Percentiles rank a stretch among this genome's conserved stretches.
Evolutionary conservation across 2,888 invertebrate genomes (phyloP).

Genomic region (Dynastes hyllus): DNA sequence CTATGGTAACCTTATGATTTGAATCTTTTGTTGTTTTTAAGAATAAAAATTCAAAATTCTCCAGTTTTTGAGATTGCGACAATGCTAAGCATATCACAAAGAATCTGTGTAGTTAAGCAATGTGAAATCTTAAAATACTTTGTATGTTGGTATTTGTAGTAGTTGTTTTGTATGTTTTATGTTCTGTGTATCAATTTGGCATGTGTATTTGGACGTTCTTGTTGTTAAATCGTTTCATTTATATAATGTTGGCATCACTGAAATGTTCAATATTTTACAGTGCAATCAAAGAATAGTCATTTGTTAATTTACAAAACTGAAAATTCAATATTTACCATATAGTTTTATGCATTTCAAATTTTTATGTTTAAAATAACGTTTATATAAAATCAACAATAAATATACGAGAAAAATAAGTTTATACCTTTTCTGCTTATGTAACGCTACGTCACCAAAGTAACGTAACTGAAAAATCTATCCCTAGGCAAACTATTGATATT

Average conservation of each 20-base stretch:
- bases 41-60: slow-evolving; percentile 42
- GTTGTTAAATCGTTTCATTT: slow-evolving; percentile 39
- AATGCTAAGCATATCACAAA: slow-evolving; percentile 5
- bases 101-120: slow-evolving; percentile 4
- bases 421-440: no score
- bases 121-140: slow-evolving; percentile 36
- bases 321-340: no score
- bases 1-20: slow-evolving; percentile 67
- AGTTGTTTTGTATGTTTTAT: slow-evolving; percentile 58
- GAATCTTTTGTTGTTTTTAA: slow-evolving; percentile 43
- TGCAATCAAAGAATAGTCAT: neutral
- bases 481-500: no score
- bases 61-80: slow-evolving; percentile 39
- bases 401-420: no score
- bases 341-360: slow-evolving; percentile 45
- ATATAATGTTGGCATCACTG: slow-evolving; percentile 31
- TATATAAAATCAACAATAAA: no score
- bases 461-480: no score
- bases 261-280: slow-evolving; percentile 27
- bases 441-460: no score
- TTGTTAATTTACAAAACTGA: slow-evolving; percentile 34
- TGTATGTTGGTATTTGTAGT: slow-evolving; percentile 54
- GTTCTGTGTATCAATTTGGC: slow-evolving; percentile 60
- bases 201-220: slow-evolving; percentile 59
- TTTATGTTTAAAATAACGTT: slow-evolving; percentile 52